Base-by-base conservation (phyloP, 2,113 vertebrate genomes). In the Silurus glanis region DNA sequence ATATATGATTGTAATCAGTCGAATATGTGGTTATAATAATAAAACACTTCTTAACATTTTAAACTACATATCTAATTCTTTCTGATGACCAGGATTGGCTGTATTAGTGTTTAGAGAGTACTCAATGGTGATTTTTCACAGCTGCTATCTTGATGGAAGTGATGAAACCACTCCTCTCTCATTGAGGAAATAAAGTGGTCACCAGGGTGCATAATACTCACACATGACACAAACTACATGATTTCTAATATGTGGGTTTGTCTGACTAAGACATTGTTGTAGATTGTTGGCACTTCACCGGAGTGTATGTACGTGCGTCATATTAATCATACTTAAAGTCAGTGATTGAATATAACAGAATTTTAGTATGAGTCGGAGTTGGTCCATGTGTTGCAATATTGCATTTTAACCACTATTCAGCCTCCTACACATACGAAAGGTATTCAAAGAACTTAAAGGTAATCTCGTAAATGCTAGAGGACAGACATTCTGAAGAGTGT, bases 401-500 rank as follows among this genome's bases (percentile, higher is more conserved):
- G 19, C 74, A 56, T 91, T 80, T 88, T 83, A 82, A 71, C 61
- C 67, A 80, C 49, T 53, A 88, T 72, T 80, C 78, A 88, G 75
- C 84, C 90, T 89, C 88, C 87, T 83, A 90, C 88, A 88, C 76
- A 75, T 71, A 7, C 28, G 47, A 79, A 86, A 3, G 85, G 83
- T 91, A 87, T 88, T 88, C 82, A 25, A 86, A 86, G 87, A 89
- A 83, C 87, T 66, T 87, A n/a, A 82, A 91, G 74, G 85, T 88
- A 86, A 91, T 86, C 66, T 89, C 28, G 78, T 71, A 67, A 58
- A 78, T 85, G 87, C n/a, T 85, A 83, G 74, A 80, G 51, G 72
- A 83, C 25, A 72, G 51, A 58, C 53, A 58, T 19, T 76, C 25
- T 64, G 49, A 37, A n/a, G 53, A 59, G 56, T 62, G 19, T 80